Evolutionary conservation across 2,113 vertebrate species (phyloP).

Genomic region (Lichenostomus cassidix): DNA sequence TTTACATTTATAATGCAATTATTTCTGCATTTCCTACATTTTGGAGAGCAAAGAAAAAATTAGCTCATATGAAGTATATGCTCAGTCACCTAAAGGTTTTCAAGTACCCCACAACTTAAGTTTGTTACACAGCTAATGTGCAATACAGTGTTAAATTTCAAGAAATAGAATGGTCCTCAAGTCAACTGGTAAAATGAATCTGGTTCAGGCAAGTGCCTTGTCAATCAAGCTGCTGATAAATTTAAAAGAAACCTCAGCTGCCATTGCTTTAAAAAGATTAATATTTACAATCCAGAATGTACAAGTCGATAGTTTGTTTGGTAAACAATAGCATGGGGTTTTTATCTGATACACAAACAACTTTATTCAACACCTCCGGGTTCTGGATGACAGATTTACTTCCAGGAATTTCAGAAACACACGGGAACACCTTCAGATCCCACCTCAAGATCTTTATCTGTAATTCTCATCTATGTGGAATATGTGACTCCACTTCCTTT

Average conservation of each 20-base stretch:
- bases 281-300: not conserved
- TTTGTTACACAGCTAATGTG: not conserved
- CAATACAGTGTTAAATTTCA: not conserved
- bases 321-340: not conserved
- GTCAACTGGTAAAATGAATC: not conserved
- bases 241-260: not conserved
- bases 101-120: not conserved
- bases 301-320: not conserved
- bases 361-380: not conserved
- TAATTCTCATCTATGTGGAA: not conserved
- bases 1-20: not conserved
- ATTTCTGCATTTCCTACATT: not conserved
- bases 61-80: not conserved
- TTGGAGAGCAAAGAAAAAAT: not conserved
- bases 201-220: not conserved
- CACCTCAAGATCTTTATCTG: conserved; percentile 9
- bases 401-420: not conserved
- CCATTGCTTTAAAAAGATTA: not conserved
- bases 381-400: conserved; percentile 12
- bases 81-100: not conserved
- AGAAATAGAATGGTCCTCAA: not conserved
- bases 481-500: conserved; percentile 33
- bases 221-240: conserved; percentile 11
- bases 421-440: not conserved
- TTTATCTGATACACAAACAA: conserved; percentile 17